Percentiles rank a stretch among this genome's conserved stretches.
Conservation (phyloP, 1,140 invertebrate species). For the Mya arenaria region DNA sequence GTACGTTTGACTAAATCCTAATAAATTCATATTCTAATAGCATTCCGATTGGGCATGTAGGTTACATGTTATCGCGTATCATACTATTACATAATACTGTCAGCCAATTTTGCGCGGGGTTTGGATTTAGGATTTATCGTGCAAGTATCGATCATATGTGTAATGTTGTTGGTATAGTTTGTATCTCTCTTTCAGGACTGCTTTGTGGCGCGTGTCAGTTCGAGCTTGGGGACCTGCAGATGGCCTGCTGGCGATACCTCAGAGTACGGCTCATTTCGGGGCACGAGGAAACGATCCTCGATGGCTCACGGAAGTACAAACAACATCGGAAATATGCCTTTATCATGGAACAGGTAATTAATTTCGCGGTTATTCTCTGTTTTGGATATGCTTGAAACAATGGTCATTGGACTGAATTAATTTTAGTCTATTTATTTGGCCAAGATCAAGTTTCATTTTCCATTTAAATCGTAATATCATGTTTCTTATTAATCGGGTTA, state of each 20-base stretch:
- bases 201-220: constrained; percentile 41
- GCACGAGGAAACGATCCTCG: neutral
- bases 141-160: neutral
- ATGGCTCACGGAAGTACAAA: neutral
- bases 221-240: constrained; percentile 25
- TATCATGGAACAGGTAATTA: constrained; percentile 13
- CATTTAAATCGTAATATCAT: too few relatives aligned
- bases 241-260: constrained; percentile 41
- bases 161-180: neutral
- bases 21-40: neutral
- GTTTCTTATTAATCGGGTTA: too few relatives aligned
- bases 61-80: neutral
- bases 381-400: too few relatives aligned
- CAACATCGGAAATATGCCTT: neutral
- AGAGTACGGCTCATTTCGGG: constrained; percentile 16
- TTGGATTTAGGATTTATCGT: neutral
- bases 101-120: neutral
- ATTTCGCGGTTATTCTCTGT: too few relatives aligned
- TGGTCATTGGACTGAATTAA: too few relatives aligned
- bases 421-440: too few relatives aligned
- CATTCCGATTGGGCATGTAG: neutral
- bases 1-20: neutral
- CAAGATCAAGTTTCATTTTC: too few relatives aligned
- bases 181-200: constrained; percentile 13
- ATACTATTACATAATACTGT: neutral